Evolutionary conservation across 2,797 vertebrate species (phyloP).

Genomic region (Melanotaenia boesemani): DNA sequence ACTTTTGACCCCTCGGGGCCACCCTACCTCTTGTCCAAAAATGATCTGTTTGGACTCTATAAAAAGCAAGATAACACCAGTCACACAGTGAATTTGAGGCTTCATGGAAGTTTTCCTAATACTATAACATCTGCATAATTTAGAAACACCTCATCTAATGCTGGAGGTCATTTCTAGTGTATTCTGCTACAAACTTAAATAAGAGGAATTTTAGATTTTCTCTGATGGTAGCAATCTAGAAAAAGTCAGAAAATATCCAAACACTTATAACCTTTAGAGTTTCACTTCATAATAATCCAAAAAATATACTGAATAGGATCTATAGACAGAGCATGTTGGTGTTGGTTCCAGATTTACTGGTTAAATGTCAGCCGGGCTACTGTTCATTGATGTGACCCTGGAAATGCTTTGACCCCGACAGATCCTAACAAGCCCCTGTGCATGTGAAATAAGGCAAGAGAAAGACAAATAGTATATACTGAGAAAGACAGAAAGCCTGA

Average conservation of each 20-base stretch:
- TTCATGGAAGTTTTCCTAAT: background rate
- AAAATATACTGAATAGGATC: slow-evolving; percentile 14
- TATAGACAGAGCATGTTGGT: slow-evolving; percentile 21
- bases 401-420: slow-evolving; percentile 40
- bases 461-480: slow-evolving; percentile 37
- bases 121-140: background rate
- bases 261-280: too few relatives aligned
- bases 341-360: slow-evolving; percentile 30
- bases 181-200: background rate
- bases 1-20: too few relatives aligned
- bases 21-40: too few relatives aligned
- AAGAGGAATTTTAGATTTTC: background rate
- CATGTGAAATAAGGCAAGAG: slow-evolving; percentile 42
- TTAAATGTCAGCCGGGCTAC: slow-evolving; percentile 37
- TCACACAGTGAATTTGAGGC: background rate
- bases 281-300: background rate
- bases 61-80: background rate
- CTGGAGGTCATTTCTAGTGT: background rate
- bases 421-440: slow-evolving; percentile 27
- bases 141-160: background rate
- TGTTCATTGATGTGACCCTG: slow-evolving; percentile 61
- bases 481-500: slow-evolving; percentile 51
- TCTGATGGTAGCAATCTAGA: background rate
- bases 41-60: background rate
- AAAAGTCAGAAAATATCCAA: background rate